Base-by-base conservation (phyloP, 2,113 vertebrate genomes). In the Salvator merianae region DNA sequence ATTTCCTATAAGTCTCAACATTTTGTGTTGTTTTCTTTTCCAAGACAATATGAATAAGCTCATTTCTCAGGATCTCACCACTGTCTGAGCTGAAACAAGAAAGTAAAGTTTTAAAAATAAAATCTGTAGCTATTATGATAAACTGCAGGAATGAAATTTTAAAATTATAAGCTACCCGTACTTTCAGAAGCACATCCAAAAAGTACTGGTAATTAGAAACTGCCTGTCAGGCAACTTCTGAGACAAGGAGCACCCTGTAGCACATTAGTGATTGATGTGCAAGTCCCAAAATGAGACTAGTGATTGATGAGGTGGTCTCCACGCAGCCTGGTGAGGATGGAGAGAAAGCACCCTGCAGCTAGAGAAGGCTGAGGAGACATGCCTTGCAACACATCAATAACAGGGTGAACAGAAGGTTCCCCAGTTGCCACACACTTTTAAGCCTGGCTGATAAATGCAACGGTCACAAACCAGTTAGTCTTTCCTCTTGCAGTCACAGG, bases 341-440 rank as follows among this genome's bases (percentile, higher is more conserved):
- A 0, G 82, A 78, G 81, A 79, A 84, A 50, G 4, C 38, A 90
- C 7, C 9, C 84, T 62, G n/a, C 3, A 87, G 50, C 63, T 82
- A 86, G 75, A 22, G 22, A 47, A 59, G 18, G 80, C 65, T 7
- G n/a, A 5, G 26, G 1, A 84, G 59, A 22, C 2, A 3, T 82
- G 59, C 75, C 20, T 72, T 36, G 24, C 13, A 91, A 79, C 7
- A 88, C 88, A 71, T 0, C 72, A 88, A 83, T 36, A 77, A 81
- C 2, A 74, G 87, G 82, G 36, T 77, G 6, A 47, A 78, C 34
- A 83, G 10, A 72, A 65, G 4, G 9, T 84, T 88, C 36, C 59
- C 16, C 14, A 77, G 14, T 85, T 79, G 50, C 13, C 50, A 36
- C 1, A 36, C 24, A 18, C 77, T 55, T 86, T 77, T 59, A 79